phyloP scores from a whole-genome alignment of 2,113 vertebrate species.

The Halichoeres trimaculatus region DNA sequence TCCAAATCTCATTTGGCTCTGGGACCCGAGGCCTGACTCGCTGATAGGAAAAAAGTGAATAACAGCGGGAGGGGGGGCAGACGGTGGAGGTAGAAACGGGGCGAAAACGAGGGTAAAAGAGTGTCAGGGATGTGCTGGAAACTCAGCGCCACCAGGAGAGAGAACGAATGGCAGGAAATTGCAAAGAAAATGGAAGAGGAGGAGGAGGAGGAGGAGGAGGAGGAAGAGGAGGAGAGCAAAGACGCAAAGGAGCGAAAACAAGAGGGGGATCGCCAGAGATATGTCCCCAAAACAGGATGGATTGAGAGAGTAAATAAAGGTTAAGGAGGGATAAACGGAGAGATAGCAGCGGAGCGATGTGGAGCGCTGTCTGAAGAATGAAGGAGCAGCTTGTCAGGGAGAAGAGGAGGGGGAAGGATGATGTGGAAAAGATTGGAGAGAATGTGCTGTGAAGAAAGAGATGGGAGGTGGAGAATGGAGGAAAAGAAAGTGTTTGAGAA shows the following conservation, averaged over 20 bases:
- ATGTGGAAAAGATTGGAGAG: constrained; percentile 57
- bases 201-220: constrained; percentile 6
- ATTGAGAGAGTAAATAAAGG: constrained; percentile 75
- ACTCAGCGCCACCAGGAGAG: constrained; percentile 30
- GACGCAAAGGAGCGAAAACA: constrained; percentile 32
- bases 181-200: constrained; percentile 17
- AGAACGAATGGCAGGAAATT: constrained; percentile 63
- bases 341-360: constrained; percentile 42
- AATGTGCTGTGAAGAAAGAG: constrained; percentile 57
- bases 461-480: constrained; percentile 36
- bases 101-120: constrained; percentile 46
- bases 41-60: constrained; percentile 59
- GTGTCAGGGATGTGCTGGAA: constrained; percentile 49
- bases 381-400: constrained; percentile 30
- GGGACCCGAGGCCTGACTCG: constrained; percentile 62
- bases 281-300: constrained; percentile 49
- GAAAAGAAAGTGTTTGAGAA: constrained; percentile 47
- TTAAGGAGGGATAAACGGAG: constrained; percentile 67
- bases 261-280: constrained; percentile 26
- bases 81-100: constrained; percentile 35
- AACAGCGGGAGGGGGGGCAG: constrained; percentile 26
- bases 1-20: constrained; percentile 83
- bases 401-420: constrained; percentile 13
- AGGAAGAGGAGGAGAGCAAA: constrained; percentile 11
- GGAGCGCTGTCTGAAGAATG: constrained; percentile 43